Conservation (phyloP, 2,888 invertebrate genomes). For the Drosophila mimica region DNA sequence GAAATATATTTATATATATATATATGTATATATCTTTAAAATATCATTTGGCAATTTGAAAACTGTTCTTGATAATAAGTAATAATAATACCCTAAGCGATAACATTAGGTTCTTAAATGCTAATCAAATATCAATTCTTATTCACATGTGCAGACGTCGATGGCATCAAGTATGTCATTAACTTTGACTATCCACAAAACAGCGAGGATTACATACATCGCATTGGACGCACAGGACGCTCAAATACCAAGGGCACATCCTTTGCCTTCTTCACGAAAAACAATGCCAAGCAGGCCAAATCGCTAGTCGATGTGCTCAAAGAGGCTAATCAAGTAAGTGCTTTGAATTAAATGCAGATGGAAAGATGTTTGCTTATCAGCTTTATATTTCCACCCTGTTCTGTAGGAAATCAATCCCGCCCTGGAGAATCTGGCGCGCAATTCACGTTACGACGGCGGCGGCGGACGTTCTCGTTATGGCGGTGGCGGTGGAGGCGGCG, state of each 20-base stretch:
- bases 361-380: neutral
- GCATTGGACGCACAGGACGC: conserved; percentile 97
- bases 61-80: conserved; percentile 51
- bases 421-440: conserved; percentile 91
- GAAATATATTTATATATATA: conserved; percentile 18
- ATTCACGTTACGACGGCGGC: conserved; percentile 87
- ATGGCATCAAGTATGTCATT: conserved; percentile 97
- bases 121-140: conserved; percentile 32
- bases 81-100: neutral
- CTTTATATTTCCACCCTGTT: neutral
- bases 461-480: conserved; percentile 82
- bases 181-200: conserved; percentile 98
- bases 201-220: conserved; percentile 97
- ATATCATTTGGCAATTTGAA: conserved; percentile 73
- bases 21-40: conserved; percentile 1
- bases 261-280: conserved; percentile 97
- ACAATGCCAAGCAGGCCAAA: conserved; percentile 94
- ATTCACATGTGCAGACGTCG: conserved; percentile 90
- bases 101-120: neutral
- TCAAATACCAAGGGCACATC: conserved; percentile 95
- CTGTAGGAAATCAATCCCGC: conserved; percentile 92
- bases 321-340: conserved; percentile 94
- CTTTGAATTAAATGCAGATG: neutral
- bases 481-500: conserved; percentile 84
- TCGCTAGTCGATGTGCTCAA: conserved; percentile 94